phyloP scores from a whole-genome alignment of 2,888 invertebrate species.

The Campoplex nolae region DNA sequence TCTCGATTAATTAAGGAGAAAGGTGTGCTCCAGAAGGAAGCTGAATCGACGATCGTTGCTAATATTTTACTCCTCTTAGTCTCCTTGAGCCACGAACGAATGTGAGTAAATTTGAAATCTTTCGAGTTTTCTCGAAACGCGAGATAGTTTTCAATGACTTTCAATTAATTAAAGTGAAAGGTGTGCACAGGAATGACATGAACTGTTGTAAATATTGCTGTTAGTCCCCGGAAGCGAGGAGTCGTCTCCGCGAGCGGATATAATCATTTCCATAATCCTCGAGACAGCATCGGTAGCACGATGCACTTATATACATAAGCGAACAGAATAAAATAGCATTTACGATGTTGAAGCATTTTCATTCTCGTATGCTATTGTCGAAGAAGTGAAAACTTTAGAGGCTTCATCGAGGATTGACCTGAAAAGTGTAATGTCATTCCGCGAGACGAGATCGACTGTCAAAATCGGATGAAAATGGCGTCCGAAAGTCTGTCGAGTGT shows the following conservation, averaged over 20 bases:
- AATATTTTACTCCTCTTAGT: not conserved
- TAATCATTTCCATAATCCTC: slow-evolving; percentile 20
- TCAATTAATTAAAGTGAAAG: slow-evolving; percentile 4
- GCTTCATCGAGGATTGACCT: slow-evolving; percentile 10
- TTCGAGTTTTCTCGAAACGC: not conserved
- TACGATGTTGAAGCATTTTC: slow-evolving; percentile 9
- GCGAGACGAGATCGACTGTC: not conserved
- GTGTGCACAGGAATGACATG: not conserved
- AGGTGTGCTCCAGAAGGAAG: not conserved
- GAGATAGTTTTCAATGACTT: not conserved
- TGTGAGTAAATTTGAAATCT: not conserved
- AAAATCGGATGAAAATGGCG: not conserved
- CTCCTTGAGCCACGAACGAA: too few relatives aligned
- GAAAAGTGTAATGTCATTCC: not conserved
- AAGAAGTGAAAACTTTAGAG: slow-evolving; percentile 8
- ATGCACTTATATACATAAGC: not conserved
- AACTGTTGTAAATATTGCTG: not conserved
- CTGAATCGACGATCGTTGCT: not conserved
- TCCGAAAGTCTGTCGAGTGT: not conserved
- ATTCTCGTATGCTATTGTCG: not conserved
- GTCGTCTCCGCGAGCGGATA: not conserved
- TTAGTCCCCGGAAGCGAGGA: not conserved
- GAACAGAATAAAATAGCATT: slow-evolving; percentile 7
- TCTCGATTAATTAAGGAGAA: slow-evolving; percentile 7
- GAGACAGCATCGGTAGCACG: slow-evolving; percentile 18